These are phyloP conservation scores for Macrotis lagotis DNA, from an alignment of 2,113 vertebrate genomes.

Conservation along the genomic window DNA sequence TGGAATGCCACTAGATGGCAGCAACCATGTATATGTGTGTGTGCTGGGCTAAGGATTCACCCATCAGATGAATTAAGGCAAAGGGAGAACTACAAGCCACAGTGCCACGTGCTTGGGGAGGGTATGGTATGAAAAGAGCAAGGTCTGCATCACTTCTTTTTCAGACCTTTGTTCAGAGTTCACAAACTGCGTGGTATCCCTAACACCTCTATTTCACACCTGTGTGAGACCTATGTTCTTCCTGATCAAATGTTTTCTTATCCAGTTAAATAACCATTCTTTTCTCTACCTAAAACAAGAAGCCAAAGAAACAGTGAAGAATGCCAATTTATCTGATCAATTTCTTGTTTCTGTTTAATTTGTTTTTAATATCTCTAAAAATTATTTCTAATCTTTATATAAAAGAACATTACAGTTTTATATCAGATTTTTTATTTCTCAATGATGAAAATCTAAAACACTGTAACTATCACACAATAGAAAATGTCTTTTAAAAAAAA, in stretches of 20 bases:
- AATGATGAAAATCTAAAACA: conserved; percentile 73
- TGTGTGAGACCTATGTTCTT: background rate
- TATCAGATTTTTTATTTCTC: conserved; percentile 74
- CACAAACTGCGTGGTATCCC: background rate
- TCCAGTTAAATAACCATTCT: background rate
- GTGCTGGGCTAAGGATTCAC: background rate
- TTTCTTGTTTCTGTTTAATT: background rate
- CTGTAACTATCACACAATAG: conserved; percentile 76
- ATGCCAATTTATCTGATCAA: background rate
- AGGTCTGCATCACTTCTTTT: background rate
- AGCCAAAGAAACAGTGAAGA: background rate
- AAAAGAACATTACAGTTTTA: conserved; percentile 78
- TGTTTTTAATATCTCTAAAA: conserved; percentile 79
- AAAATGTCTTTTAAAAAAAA: conserved; percentile 74
- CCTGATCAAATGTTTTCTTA: background rate
- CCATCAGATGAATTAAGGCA: background rate
- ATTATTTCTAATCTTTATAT: conserved; percentile 78
- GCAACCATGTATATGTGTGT: background rate
- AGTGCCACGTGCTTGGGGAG: background rate
- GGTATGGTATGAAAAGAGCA: background rate
- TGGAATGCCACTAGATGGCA: background rate
- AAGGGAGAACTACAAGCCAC: background rate
- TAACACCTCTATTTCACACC: background rate
- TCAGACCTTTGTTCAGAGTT: background rate
- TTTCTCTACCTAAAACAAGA: background rate